phyloP scores from a whole-genome alignment of 2,888 invertebrate species.

The Pycnomerus fuliginosus region DNA sequence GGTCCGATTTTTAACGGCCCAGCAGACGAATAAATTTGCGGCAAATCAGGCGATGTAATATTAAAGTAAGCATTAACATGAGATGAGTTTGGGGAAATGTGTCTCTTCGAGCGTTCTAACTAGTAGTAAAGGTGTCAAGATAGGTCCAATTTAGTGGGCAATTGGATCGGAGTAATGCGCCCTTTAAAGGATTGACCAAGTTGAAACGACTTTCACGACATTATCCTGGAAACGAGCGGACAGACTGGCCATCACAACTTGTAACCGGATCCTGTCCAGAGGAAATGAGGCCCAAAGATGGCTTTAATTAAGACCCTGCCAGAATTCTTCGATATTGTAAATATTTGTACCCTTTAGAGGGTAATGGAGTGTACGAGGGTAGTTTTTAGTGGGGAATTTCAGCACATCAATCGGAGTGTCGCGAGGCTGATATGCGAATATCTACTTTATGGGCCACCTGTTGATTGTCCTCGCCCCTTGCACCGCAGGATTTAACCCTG shows the following conservation, averaged over 20 bases:
- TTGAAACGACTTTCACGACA: slow-evolving; percentile 49
- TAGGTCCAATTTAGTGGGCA: slow-evolving; percentile 54
- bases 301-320: slow-evolving; percentile 16
- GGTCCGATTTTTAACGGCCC: slow-evolving; percentile 18
- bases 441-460: slow-evolving; percentile 58
- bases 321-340: slow-evolving; percentile 31
- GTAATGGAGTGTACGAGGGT: slow-evolving; percentile 42
- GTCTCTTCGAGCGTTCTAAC: slow-evolving; percentile 43
- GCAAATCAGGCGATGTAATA: slow-evolving; percentile 19
- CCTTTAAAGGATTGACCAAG: slow-evolving; percentile 53
- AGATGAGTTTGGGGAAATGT: slow-evolving; percentile 28
- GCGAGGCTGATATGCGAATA: slow-evolving; percentile 56
- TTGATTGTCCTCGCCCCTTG: slow-evolving; percentile 40
- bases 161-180: slow-evolving; percentile 53
- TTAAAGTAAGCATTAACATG: slow-evolving; percentile 27
- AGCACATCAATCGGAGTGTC: slow-evolving; percentile 52
- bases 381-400: slow-evolving; percentile 43
- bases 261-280: slow-evolving; percentile 18
- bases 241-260: slow-evolving; percentile 29
- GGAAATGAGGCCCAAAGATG: slow-evolving; percentile 15
- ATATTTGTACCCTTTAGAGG: slow-evolving; percentile 39
- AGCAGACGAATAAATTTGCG: slow-evolving; percentile 18
- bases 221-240: slow-evolving; percentile 46
- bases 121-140: slow-evolving; percentile 54
- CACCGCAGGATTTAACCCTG: slow-evolving; percentile 18